Evolutionary conservation across 2,113 vertebrate genomes (phyloP), one percentile per base, ranked within the genome.

Genomic region (Nibea albiflora): DNA sequence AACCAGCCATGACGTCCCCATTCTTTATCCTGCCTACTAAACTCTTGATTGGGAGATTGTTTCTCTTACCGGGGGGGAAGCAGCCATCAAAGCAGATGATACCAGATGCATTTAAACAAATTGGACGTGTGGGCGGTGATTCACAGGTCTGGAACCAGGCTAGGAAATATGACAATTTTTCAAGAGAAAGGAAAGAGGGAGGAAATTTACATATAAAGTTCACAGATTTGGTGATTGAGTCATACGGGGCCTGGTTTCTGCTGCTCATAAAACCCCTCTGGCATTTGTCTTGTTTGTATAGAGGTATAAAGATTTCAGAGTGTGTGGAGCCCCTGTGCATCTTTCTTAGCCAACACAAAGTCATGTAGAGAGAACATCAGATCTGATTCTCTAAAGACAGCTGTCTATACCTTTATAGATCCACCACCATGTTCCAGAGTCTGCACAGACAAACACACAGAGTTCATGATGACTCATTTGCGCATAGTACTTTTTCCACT

Each of bases 391-490:
- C 80, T 44, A 20, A 68, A 80, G 75, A 82, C 53, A 50, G 9
- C 35, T 54, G 71, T 81, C 74, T 71, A 65, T 80, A 76, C 79
- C 78, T 84, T 80, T 82, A 87, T 85, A 78, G 81, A 85, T 73
- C 73, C 63, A 22, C 57, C 74, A 63, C 63, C 65, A 57, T 74
- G 47, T 80, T 88, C 58, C 26, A 56, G 69, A 73, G 63, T 85
- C 87, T 87, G 65, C 64, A 47, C 70, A 79, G 77, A 79, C 66
- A n/a, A 64, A 62, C 62, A 71, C 60, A 35, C 2, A 20, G 14
- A 28, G 63, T 76, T 83, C 66, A 44, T 62, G 61, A 84, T 92
- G 87, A 92, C 63, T 90, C 87, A 92, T 68, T 22, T n/a, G 12
- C 78, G 26, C 84, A 58, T 69, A 24, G 47, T 66, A 69, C 60